Conservation (phyloP, 2,888 invertebrate genomes). For the Taenaris catops region DNA sequence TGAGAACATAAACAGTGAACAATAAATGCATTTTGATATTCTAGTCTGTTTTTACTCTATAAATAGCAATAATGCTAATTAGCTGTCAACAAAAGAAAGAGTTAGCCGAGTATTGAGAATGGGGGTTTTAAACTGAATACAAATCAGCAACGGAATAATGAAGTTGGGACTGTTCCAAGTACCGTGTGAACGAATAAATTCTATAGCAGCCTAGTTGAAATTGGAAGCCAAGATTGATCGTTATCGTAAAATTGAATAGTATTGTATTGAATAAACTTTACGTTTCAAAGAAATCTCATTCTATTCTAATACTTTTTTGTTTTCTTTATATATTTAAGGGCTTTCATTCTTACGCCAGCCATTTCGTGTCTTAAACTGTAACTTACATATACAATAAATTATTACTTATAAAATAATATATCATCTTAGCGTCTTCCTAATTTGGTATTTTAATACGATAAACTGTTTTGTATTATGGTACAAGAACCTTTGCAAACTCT, state of each 20-base stretch:
- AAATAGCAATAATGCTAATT: slow-evolving; percentile 4
- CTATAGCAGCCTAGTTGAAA: slow-evolving; percentile 12
- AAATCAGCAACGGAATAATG: slow-evolving; percentile 12
- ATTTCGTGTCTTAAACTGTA: too few relatives aligned
- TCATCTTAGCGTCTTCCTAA: too few relatives aligned
- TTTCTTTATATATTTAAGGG: too few relatives aligned
- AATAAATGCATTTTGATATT: slow-evolving; percentile 6
- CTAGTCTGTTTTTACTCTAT: slow-evolving; percentile 3
- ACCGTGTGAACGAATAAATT: slow-evolving; percentile 16
- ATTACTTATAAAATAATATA: too few relatives aligned
- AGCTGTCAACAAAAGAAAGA: slow-evolving; percentile 7
- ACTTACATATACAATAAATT: too few relatives aligned
- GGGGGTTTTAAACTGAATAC: slow-evolving; percentile 14
- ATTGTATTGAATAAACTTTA: neutral
- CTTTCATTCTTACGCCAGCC: too few relatives aligned
- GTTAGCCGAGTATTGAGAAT: slow-evolving; percentile 2
- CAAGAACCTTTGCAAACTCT: too few relatives aligned
- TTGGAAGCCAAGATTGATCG: slow-evolving; percentile 6
- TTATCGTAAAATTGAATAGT: slow-evolving; percentile 3
- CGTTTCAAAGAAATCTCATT: neutral
- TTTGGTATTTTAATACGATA: too few relatives aligned
- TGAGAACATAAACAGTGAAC: slow-evolving; percentile 1
- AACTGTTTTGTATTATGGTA: too few relatives aligned
- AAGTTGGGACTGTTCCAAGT: slow-evolving; percentile 10
- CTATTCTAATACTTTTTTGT: too few relatives aligned